Conservation (phyloP, 2,888 invertebrate genomes). For the Chalcis sispes region DNA sequence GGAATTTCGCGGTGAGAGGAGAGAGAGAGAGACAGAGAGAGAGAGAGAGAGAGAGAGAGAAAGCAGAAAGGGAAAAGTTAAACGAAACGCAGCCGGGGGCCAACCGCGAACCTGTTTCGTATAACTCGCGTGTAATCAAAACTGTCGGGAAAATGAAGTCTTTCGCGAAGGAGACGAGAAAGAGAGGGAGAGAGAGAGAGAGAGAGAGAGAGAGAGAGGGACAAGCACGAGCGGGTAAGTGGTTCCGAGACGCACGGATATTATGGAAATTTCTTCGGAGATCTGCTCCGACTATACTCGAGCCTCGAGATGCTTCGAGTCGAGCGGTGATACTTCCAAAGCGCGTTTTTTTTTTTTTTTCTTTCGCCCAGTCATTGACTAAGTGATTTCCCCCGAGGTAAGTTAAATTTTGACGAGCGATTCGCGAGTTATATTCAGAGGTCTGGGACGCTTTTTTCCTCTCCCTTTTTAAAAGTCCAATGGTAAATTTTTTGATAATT, state of each 20-base stretch:
- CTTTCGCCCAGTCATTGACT: too few species aligned
- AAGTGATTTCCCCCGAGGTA: conserved; percentile 26
- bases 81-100: conserved; percentile 42
- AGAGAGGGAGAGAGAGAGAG: too few species aligned
- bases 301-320: conserved; percentile 5
- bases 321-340: too few species aligned
- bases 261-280: conserved; percentile 46
- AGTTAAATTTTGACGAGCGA: conserved; percentile 22
- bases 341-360: conserved; percentile 24
- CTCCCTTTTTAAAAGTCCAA: not conserved
- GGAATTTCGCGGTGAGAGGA: conserved; percentile 30
- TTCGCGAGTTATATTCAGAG: not conserved
- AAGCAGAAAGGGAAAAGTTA: too few species aligned
- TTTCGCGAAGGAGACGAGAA: conserved; percentile 10
- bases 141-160: conserved; percentile 47
- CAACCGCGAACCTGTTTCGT: not conserved
- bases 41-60: too few species aligned
- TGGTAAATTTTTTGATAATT: conserved; percentile 3
- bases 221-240: not conserved
- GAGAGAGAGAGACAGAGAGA: too few species aligned
- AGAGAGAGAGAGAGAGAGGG: too few species aligned
- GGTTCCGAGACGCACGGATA: conserved; percentile 17
- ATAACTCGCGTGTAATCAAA: conserved; percentile 42
- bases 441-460: too few species aligned
- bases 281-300: not conserved